phyloP scores from a whole-genome alignment of 2,888 invertebrate genomes.

The Eretmocerus hayati region DNA sequence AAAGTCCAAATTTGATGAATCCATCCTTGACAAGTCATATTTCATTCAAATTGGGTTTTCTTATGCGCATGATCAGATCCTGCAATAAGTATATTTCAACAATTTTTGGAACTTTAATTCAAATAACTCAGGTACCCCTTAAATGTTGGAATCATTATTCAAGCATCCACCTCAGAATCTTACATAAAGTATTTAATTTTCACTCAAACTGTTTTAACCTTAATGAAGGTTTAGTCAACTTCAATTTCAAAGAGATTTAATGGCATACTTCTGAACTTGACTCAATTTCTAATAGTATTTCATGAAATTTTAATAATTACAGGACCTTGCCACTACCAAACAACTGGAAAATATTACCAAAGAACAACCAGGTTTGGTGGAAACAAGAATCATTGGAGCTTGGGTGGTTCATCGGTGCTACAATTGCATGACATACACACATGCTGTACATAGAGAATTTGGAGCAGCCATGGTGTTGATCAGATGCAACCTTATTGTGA shows the following conservation, averaged over 20 bases:
- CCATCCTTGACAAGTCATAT: too few species aligned
- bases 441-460: conserved; percentile 56
- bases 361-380: conserved; percentile 55
- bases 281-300: background rate
- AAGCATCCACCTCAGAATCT: too few species aligned
- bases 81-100: too few species aligned
- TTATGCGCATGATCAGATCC: too few species aligned
- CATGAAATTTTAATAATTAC: conserved; percentile 1
- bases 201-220: background rate
- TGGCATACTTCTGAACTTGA: background rate
- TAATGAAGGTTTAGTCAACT: too few species aligned
- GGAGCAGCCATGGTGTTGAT: conserved; percentile 52
- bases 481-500: conserved; percentile 54
- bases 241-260: background rate
- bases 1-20: too few species aligned
- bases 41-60: too few species aligned
- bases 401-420: conserved; percentile 60
- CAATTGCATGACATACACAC: conserved; percentile 58
- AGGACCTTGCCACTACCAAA: conserved; percentile 53
- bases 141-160: too few species aligned
- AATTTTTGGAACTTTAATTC: too few species aligned
- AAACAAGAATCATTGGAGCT: conserved; percentile 52
- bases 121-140: too few species aligned
- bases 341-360: conserved; percentile 51
- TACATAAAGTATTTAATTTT: background rate